Evolutionary conservation across 1,140 invertebrate species (phyloP).

Genomic region (Aradophagus sp.): DNA sequence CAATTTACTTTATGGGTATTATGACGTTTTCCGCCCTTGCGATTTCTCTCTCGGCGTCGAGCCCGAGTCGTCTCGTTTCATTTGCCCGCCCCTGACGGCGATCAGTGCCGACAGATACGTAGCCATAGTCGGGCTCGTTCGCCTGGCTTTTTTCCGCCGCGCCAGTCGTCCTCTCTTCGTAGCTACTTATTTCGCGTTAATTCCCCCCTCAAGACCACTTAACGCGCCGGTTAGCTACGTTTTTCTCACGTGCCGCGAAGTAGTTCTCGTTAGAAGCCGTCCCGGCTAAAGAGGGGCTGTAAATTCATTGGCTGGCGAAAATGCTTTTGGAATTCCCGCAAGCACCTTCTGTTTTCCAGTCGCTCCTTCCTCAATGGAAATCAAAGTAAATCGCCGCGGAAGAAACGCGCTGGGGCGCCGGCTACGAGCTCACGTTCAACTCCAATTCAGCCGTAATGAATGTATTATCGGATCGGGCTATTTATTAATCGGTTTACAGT

Average conservation of each 20-base stretch:
- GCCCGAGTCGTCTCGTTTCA: slow-evolving; percentile 58
- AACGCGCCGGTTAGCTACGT: slow-evolving; percentile 65
- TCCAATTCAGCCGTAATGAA: too few relatives aligned
- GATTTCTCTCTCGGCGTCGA: slow-evolving; percentile 38
- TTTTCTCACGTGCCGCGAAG: slow-evolving; percentile 72
- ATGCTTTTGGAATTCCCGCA: slow-evolving; percentile 61
- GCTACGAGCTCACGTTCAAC: too few relatives aligned
- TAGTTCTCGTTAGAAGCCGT: slow-evolving; percentile 70
- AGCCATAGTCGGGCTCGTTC: slow-evolving; percentile 18
- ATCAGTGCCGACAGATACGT: slow-evolving; percentile 48
- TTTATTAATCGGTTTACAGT: too few relatives aligned
- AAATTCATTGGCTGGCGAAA: slow-evolving; percentile 75
- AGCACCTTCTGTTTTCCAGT: slow-evolving; percentile 45
- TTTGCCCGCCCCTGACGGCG: slow-evolving; percentile 50
- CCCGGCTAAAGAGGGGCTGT: slow-evolving; percentile 68
- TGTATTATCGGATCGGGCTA: too few relatives aligned
- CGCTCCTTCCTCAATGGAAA: slow-evolving; percentile 34
- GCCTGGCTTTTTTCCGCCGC: slow-evolving; percentile 41
- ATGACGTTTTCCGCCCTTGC: slow-evolving; percentile 67
- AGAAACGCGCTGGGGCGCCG: too few relatives aligned
- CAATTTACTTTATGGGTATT: slow-evolving; percentile 71
- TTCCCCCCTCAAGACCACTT: slow-evolving; percentile 73
- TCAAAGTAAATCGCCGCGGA: slow-evolving; percentile 55
- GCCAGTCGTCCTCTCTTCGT: slow-evolving; percentile 33
- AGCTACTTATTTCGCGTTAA: slow-evolving; percentile 71